These are phyloP conservation scores for Lates japonicus DNA, from an alignment of 2,797 vertebrate genomes.

Conservation along the genomic window DNA sequence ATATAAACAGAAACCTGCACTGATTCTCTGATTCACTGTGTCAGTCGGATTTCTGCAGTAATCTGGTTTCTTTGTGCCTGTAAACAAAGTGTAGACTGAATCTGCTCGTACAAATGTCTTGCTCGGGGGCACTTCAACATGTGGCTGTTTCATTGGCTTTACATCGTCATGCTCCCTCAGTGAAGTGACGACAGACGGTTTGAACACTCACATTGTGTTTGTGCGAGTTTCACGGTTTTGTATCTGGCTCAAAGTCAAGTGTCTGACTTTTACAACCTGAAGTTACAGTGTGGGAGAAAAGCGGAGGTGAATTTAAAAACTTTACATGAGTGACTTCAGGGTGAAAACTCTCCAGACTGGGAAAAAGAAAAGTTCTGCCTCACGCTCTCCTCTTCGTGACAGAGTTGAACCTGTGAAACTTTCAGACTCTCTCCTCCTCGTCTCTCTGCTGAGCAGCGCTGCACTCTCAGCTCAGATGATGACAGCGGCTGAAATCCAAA, in stretches of 20 bases:
- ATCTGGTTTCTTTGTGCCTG: too few relatives aligned
- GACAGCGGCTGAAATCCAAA: conserved; percentile 74
- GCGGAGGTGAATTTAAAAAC: conserved; percentile 13
- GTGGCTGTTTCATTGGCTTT: too few relatives aligned
- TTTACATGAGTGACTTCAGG: conserved; percentile 19
- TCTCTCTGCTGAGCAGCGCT: too few relatives aligned
- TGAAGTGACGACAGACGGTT: too few relatives aligned
- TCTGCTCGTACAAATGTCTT: too few relatives aligned
- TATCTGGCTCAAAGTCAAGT: conserved; percentile 20
- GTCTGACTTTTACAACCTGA: neutral
- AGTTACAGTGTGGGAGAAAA: neutral
- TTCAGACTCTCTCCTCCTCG: too few relatives aligned
- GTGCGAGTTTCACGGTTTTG: neutral
- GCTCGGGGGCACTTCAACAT: too few relatives aligned
- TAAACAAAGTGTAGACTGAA: too few relatives aligned
- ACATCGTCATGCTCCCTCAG: too few relatives aligned
- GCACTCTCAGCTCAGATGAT: conserved; percentile 56
- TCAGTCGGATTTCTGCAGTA: too few relatives aligned
- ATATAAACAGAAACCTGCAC: too few relatives aligned
- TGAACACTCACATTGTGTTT: neutral
- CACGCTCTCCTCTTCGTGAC: neutral
- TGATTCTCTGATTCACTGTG: too few relatives aligned
- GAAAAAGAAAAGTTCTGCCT: conserved; percentile 14
- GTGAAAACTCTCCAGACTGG: neutral
- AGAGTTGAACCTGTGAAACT: neutral